Evolutionary conservation across 1,140 invertebrate genomes (phyloP).

Genomic region (Neodiprion pinetum): DNA sequence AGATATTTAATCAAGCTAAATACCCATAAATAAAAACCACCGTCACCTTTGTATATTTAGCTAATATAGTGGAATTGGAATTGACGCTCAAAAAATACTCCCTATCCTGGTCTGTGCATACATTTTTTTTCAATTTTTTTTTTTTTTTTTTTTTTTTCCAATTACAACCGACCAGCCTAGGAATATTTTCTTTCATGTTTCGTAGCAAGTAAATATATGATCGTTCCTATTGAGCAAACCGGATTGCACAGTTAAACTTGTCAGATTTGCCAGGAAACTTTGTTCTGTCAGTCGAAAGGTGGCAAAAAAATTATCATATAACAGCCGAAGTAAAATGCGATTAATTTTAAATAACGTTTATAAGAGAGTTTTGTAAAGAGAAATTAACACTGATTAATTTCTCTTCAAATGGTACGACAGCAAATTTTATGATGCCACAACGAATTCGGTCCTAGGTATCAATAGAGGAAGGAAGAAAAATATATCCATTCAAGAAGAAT

Average conservation of each 20-base stretch:
- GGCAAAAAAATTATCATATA: too few relatives aligned
- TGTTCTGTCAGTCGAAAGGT: too few relatives aligned
- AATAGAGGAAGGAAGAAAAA: too few relatives aligned
- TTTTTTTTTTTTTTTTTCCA: neutral
- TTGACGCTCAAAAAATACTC: neutral
- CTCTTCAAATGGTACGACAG: too few relatives aligned
- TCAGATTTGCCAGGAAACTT: constrained; percentile 1
- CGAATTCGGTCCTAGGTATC: too few relatives aligned
- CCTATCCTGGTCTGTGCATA: neutral
- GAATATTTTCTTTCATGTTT: neutral
- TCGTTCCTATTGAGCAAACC: neutral
- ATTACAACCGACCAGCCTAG: neutral
- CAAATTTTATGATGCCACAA: too few relatives aligned
- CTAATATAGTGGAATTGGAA: neutral
- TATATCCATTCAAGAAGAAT: too few relatives aligned
- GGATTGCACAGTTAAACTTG: neutral
- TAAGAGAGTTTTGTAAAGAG: too few relatives aligned
- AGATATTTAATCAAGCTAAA: constrained; percentile 36
- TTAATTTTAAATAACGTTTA: too few relatives aligned
- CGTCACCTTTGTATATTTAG: constrained; percentile 37
- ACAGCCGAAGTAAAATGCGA: too few relatives aligned
- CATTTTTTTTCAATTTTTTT: neutral
- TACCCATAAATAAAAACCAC: constrained; percentile 40
- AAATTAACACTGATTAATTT: too few relatives aligned
- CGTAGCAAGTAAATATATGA: neutral